Percentiles rank a stretch among this genome's conserved stretches.
Conservation (phyloP, 2,888 invertebrate genomes). For the Trichopria drosophilae region DNA sequence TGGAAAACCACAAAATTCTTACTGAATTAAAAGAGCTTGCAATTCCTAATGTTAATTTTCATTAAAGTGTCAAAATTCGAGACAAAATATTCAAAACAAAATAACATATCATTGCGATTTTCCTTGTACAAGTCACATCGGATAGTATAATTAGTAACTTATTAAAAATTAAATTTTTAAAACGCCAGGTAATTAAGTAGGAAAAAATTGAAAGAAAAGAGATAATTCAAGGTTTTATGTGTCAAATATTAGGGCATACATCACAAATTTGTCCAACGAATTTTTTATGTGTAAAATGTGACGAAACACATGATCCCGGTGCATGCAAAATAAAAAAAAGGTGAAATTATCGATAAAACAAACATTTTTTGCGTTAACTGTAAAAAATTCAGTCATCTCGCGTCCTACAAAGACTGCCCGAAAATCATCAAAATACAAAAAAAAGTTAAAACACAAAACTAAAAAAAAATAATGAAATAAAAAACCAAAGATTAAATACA, state of each 20-base stretch:
- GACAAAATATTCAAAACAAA: slow-evolving; percentile 17
- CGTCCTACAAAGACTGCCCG: slow-evolving; percentile 31
- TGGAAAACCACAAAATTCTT: no score
- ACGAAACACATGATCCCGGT: slow-evolving; percentile 23
- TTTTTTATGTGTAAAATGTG: slow-evolving; percentile 30
- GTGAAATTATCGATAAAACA: not conserved
- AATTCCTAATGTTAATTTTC: slow-evolving; percentile 13
- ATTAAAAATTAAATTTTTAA: slow-evolving; percentile 17
- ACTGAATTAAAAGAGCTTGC: slow-evolving; percentile 14
- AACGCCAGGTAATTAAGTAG: slow-evolving; percentile 23
- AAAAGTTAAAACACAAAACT: no score
- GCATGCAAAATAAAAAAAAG: slow-evolving; percentile 16
- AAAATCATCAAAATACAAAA: slow-evolving; percentile 4
- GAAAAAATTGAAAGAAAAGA: slow-evolving; percentile 24
- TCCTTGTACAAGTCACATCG: slow-evolving; percentile 23
- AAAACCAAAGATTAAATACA: no score
- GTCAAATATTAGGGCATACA: slow-evolving; percentile 30
- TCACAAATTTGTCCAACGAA: slow-evolving; percentile 27
- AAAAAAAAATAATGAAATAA: no score
- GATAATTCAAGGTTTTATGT: slow-evolving; percentile 28
- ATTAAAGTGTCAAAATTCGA: slow-evolving; percentile 18
- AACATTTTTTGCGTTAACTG: slow-evolving; percentile 19
- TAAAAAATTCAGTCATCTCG: slow-evolving; percentile 22
- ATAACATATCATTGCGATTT: slow-evolving; percentile 19
- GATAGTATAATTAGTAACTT: slow-evolving; percentile 13